Base-by-base conservation (phyloP, 2,113 vertebrate species). In the Pholis gunnellus region DNA sequence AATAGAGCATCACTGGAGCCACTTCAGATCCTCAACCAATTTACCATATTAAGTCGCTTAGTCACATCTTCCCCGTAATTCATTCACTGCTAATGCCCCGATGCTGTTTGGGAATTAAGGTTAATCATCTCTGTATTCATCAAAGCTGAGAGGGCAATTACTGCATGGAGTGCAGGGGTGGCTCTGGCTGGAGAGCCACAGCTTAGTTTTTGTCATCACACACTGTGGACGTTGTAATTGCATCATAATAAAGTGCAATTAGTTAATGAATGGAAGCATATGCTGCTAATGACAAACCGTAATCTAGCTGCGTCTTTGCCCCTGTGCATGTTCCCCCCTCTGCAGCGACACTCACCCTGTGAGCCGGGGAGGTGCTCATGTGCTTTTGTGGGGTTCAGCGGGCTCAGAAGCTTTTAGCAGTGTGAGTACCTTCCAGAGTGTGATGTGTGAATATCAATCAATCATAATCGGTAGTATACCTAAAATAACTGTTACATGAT, bases 101-200 rank as follows among this genome's bases (percentile, higher is more conserved):
- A 96, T 96, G 95, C 95, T 95, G 96, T 96, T 96, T 78, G 88
- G 95, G 95, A 97, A 97, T 97, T 97, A 97, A 95, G 96, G 96
- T 97, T 97, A 97, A 98, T 98, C 96, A 97, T 95, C 94, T 96
- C 94, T 96, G 97, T 95, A 95, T 97, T 97, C 96, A 96, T 97
- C 96, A 96, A 96, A 95, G 94, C 91, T 75, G 72, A 95, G 95
- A 95, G 93, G 88, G 93, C 95, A 97, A 97, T 97, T 98, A 97
- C 95, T 95, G 94, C 93, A 93, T 85, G 81, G 94, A 94, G 93
- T 87, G 88, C 78, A 94, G 94, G 94, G 93, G 85, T 93, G 94
- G 95, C 90, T 93, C 89, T 86, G 75, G 88, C 94, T 93, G 90
- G 83, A 93, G 89, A 82, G 93, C 82, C 90, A 94, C 88, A 69